Conservation (phyloP, 2,888 invertebrate species). For the Eucriotettix oculatus region DNA sequence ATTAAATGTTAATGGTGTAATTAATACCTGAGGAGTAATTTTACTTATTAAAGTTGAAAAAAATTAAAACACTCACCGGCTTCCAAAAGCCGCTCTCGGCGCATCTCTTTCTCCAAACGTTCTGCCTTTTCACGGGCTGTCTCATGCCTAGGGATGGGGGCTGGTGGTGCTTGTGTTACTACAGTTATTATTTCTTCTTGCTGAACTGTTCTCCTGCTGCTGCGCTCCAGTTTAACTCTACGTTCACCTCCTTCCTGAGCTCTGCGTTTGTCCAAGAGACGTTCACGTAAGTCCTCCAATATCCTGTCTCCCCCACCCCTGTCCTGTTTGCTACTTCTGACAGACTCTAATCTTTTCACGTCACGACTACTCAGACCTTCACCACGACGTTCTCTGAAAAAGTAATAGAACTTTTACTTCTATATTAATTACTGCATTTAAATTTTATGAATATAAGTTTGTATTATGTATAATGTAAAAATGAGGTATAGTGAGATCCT, state of each 20-base stretch:
- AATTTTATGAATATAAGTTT: no score
- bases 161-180: background rate
- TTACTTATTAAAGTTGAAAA: no score
- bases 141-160: slow-evolving; percentile 18
- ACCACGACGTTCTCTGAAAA: slow-evolving; percentile 7
- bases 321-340: slow-evolving; percentile 1
- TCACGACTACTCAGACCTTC: background rate
- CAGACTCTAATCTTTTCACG: background rate
- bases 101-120: slow-evolving; percentile 31
- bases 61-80: slow-evolving; percentile 32
- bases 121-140: slow-evolving; percentile 25
- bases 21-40: no score
- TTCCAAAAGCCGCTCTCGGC: slow-evolving; percentile 50
- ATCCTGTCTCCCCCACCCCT: slow-evolving; percentile 5
- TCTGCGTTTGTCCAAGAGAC: slow-evolving; percentile 50
- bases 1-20: no score
- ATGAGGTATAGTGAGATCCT: no score
- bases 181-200: slow-evolving; percentile 2
- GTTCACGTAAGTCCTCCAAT: slow-evolving; percentile 52
- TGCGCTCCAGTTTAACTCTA: slow-evolving; percentile 1
- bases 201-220: background rate
- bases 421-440: no score
- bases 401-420: background rate
- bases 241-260: slow-evolving; percentile 37
- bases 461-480: no score